Conservation (phyloP, 2,797 vertebrate genomes). For the Fistularia commersonii region DNA sequence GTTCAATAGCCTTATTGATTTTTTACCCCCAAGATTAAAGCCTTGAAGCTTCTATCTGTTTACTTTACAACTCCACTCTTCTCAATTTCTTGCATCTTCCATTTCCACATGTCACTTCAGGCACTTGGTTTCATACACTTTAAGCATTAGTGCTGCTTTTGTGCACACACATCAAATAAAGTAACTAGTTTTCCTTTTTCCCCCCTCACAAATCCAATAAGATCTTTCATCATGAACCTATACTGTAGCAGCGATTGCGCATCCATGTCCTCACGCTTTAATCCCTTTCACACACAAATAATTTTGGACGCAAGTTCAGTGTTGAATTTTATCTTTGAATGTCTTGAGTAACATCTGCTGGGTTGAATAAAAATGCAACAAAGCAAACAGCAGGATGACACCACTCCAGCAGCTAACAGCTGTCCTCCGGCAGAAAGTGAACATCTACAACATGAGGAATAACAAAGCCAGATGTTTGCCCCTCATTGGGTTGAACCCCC, state of each 20-base stretch:
- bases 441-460: slow-evolving; percentile 43
- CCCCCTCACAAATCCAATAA: not conserved
- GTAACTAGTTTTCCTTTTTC: slow-evolving; percentile 2
- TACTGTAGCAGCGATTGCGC: too few relatives aligned
- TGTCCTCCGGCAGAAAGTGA: slow-evolving; percentile 39
- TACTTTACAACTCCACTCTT: slow-evolving; percentile 20
- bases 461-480: slow-evolving; percentile 39
- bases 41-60: slow-evolving; percentile 54
- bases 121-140: slow-evolving; percentile 13
- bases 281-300: not conserved
- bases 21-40: slow-evolving; percentile 55
- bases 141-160: slow-evolving; percentile 18
- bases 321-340: slow-evolving; percentile 9
- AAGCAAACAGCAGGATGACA: slow-evolving; percentile 40
- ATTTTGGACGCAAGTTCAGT: slow-evolving; percentile 1
- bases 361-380: slow-evolving; percentile 30
- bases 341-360: slow-evolving; percentile 15
- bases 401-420: slow-evolving; percentile 64
- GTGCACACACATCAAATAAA: slow-evolving; percentile 4
- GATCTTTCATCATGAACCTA: not conserved
- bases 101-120: slow-evolving; percentile 20
- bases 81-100: slow-evolving; percentile 7
- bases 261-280: too few relatives aligned
- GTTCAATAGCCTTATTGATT: slow-evolving; percentile 71
- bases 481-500: too few relatives aligned